phyloP scores from a whole-genome alignment of 2,888 invertebrate genomes.

The Noctua pronuba region DNA sequence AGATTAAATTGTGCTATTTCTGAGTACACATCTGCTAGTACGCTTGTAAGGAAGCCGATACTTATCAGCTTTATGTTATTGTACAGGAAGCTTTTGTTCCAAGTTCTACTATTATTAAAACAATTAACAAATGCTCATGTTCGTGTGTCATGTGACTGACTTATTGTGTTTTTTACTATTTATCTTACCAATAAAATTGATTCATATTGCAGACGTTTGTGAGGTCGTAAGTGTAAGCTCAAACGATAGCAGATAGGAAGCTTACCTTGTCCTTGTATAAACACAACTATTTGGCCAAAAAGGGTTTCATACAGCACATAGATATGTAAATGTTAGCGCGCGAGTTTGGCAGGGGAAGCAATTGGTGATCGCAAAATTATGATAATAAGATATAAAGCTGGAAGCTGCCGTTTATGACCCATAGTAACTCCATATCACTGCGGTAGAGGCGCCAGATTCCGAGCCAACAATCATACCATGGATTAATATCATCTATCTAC shows the following conservation, averaged over 20 bases:
- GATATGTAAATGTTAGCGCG: neutral
- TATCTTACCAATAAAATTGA: conserved; percentile 56
- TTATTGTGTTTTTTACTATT: conserved; percentile 50
- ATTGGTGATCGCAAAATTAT: conserved; percentile 41
- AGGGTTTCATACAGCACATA: conserved; percentile 10
- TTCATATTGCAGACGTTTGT: conserved; percentile 54
- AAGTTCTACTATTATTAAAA: conserved; percentile 52
- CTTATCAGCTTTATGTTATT: conserved; percentile 76
- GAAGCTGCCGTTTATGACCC: conserved; percentile 28
- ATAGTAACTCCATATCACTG: conserved; percentile 1
- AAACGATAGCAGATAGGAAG: conserved; percentile 17
- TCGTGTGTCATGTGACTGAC: conserved; percentile 41
- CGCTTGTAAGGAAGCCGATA: conserved; percentile 72
- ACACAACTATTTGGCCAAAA: neutral
- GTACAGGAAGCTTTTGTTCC: conserved; percentile 71
- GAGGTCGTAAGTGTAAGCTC: conserved; percentile 42
- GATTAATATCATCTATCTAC: conserved; percentile 18
- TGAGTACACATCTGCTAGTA: conserved; percentile 78
- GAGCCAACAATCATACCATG: neutral
- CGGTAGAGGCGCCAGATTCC: conserved; percentile 5
- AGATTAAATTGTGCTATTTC: conserved; percentile 87
- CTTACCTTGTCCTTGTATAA: conserved; percentile 5
- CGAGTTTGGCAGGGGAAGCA: conserved; percentile 23
- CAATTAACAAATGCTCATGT: conserved; percentile 45
- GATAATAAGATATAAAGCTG: conserved; percentile 33